phyloP scores from a whole-genome alignment of 2,113 vertebrate genomes.

The Carassius gibelio region DNA sequence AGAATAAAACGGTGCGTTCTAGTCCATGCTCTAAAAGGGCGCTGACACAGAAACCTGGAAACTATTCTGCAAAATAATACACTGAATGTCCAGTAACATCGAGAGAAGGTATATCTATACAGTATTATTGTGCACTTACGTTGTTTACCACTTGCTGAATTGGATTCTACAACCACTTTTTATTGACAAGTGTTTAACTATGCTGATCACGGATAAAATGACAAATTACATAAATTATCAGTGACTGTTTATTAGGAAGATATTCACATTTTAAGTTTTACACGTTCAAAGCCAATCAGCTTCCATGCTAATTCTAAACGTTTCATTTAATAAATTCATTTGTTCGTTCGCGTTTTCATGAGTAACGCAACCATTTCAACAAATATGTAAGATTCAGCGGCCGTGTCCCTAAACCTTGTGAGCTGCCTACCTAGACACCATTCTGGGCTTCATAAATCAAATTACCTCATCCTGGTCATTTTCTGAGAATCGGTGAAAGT shows the following conservation, averaged over 20 bases:
- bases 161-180: not conserved
- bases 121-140: not conserved
- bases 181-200: not conserved
- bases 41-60: not conserved
- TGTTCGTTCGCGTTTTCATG: not conserved
- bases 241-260: not conserved
- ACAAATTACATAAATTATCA: not conserved
- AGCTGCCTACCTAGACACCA: not conserved
- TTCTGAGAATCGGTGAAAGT: not conserved
- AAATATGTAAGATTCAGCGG: not conserved
- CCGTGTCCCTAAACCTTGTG: not conserved
- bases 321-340: not conserved
- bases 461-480: not conserved
- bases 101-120: not conserved
- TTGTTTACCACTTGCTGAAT: not conserved
- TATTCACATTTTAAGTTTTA: not conserved
- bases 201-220: not conserved
- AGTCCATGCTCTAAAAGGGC: conserved; percentile 26
- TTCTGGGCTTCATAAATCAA: not conserved
- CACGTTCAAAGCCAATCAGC: not conserved
- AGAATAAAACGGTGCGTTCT: not conserved
- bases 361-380: not conserved
- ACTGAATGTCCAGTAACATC: not conserved
- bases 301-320: not conserved
- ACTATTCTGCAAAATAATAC: too few species aligned